Evolutionary conservation across 2,797 vertebrate genomes (phyloP), one percentile per base, ranked within the genome.

Genomic region (Gambelia wislizenii): DNA sequence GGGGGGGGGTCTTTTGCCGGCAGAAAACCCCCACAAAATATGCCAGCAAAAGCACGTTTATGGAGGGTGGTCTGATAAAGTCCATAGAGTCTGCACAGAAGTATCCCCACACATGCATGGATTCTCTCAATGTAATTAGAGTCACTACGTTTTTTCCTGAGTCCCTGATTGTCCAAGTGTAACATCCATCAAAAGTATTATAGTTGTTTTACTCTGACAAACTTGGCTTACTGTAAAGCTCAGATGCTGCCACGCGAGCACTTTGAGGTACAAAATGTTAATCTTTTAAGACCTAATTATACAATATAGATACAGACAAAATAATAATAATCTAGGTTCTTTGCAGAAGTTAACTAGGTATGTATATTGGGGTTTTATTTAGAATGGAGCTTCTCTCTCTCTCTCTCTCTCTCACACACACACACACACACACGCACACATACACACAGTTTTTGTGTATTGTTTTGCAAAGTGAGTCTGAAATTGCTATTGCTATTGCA

Each of bases 181-280:
- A 22, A 64, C 56, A 3, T 39, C 59, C 25, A 42, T 54, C 59
- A 77, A 78, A 84, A 78, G 36, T n/a, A 84, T 61, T 47, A 54
- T 78, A 36, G 7, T 70, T 83, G 56, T 75, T 83, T 88, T 67
- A 59, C 36, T 74, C 52, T 61, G n/a, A 74, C 30, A 52, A 81
- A 85, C 86, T 49, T 81, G 33, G 69, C 12, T 74, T n/a, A 49
- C 49, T 80, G 13, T 44, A 36, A 13, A 47, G 67, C 33, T 79
- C 39, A 72, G 52, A 56, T 25, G 42, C n/a, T 89, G 25, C 69
- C 69, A 39, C 81, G 47, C n/a, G 56, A 64, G 33, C 44, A 81
- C 77, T 81, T 84, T 61, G 84, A 74, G 16, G 25, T 13, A 89
- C 59, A n/a, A 67, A 30, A 67, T 74, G 54, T 89, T 89, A 81